These are phyloP conservation scores for Tethya wilhelma DNA, from an alignment of 37 sponge, comb jelly and placozoan species.

Conservation along the genomic window DNA sequence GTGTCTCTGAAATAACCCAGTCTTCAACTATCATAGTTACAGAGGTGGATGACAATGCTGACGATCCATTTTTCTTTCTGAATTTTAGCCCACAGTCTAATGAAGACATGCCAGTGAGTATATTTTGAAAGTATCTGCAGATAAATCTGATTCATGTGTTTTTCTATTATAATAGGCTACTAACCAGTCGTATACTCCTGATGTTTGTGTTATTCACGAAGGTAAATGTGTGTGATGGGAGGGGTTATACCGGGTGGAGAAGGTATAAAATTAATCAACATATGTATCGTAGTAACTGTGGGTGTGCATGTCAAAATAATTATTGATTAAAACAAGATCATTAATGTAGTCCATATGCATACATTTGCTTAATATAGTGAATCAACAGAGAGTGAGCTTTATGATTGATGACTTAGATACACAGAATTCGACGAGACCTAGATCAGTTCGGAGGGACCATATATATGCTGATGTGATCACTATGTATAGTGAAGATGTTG, in stretches of 20 bases:
- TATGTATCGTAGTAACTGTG: too few species aligned
- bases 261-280: too few species aligned
- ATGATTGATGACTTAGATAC: slow-evolving; percentile 20
- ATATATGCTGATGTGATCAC: not conserved
- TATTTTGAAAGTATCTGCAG: not conserved
- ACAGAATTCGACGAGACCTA: not conserved
- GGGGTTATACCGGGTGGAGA: too few species aligned
- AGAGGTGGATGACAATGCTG: slow-evolving; percentile 1
- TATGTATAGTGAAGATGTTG: not conserved
- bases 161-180: too few species aligned
- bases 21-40: not conserved
- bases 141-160: not conserved
- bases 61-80: not conserved
- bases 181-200: too few species aligned
- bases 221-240: too few species aligned
- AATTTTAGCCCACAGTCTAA: not conserved
- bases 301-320: not conserved
- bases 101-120: not conserved
- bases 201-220: too few species aligned
- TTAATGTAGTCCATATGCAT: not conserved
- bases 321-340: not conserved
- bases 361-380: not conserved
- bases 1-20: not conserved
- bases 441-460: not conserved
- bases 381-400: not conserved